Conservation (phyloP, 2,113 vertebrate genomes). For the Ammodytes marinus region DNA sequence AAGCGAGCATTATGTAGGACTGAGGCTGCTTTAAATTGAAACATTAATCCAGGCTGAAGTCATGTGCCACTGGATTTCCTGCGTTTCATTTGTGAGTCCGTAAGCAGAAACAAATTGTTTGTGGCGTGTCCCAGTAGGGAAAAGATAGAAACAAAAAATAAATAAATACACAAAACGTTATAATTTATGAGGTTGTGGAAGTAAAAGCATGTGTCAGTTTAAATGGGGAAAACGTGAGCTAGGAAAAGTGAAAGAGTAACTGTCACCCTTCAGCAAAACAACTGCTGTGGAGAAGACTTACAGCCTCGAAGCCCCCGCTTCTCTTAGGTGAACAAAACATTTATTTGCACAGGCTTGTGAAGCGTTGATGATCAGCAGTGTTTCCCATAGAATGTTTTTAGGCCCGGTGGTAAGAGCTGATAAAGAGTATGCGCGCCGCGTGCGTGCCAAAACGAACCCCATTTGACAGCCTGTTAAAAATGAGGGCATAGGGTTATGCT, state of each 20-base stretch:
- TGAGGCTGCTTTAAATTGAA: background rate
- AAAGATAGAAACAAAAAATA: no score
- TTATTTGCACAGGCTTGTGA: background rate
- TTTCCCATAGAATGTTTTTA: no score
- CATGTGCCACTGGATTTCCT: background rate
- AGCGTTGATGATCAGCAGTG: no score
- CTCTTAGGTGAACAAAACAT: background rate
- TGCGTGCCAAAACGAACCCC: no score
- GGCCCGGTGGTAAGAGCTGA: no score
- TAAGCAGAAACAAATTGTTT: background rate
- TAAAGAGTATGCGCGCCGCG: no score
- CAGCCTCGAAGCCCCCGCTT: background rate
- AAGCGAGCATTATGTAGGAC: background rate
- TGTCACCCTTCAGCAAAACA: background rate
- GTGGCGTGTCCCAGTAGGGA: no score
- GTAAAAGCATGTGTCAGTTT: conserved; percentile 7
- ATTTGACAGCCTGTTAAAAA: no score
- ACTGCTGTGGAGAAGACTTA: background rate
- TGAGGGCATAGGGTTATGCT: no score
- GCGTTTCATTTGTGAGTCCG: background rate
- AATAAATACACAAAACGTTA: no score
- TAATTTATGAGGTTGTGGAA: conserved; percentile 3
- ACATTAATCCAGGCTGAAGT: background rate
- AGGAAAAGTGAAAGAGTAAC: background rate
- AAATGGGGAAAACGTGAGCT: conserved; percentile 20